Evolutionary conservation across 1,140 invertebrate genomes (phyloP), one percentile per base, ranked within the genome.

Genomic region (Babylonia areolata): DNA sequence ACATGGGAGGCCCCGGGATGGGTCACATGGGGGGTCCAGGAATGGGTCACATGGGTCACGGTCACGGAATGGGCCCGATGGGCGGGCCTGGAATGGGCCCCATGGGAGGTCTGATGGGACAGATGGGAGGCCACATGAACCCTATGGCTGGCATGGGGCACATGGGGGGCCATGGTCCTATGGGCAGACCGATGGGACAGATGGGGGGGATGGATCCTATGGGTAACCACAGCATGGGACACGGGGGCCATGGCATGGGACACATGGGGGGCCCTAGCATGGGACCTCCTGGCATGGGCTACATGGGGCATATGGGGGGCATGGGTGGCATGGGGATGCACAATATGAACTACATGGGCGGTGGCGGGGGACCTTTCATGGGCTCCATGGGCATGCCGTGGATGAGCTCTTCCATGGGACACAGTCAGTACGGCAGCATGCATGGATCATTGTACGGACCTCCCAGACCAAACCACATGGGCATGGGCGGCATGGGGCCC

Each of bases 251-350:
- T 3, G 80, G 80, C 28, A 81, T 81, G 80, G 80, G 80, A 17
- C 80, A n/a, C 1, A 81, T 81, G 80, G 80, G 80, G 0, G 51
- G 80, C 6, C 39, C 42, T 15, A 33, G 46, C 46, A 81, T 81
- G 80, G 81, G 81, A 9, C 28, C 33, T 39, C 39, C 39, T 20
- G 73, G n/a, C 11, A 80, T 80, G 78, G 78, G 78, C 6, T 39
- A 2, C 9, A 84, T 73, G 69, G 40, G 64, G 0, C 40, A 84
- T 39, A 73, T 84, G 82, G 82, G 82, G 2, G 64, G 75, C 35
- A 84, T 84, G 82, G 69, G 82, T 15, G 40, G 69, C 6, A 84
- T 84, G 82, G 82, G 82, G 39, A 84, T 84, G 82, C 81, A 64
- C 23, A 51, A 42, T 17, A 84, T 84, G 64, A 73, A 73, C 37